Evolutionary conservation across 2,888 invertebrate species (phyloP), one percentile per base, ranked within the genome.

Genomic region (Stegana nigrithorax): DNA sequence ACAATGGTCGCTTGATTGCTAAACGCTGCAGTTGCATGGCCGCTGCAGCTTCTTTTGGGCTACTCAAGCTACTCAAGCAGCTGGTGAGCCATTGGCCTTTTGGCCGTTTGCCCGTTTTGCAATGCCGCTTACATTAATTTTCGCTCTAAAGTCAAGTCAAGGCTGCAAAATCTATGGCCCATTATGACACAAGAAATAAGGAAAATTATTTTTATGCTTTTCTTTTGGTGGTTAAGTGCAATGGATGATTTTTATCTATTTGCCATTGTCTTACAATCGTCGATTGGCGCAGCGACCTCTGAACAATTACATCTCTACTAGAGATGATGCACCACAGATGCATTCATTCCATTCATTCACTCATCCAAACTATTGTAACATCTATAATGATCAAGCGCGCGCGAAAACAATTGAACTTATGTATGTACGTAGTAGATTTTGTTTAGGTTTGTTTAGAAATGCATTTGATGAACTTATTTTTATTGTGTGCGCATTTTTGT

Each of bases 381-480:
- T 14, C 2, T 8, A 39, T 39, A 39, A 32, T 12, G n/a, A 45
- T 19, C 10, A 47, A 17, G 19, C 32, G 19, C 32, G 21, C 53
- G 32, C 21, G 32, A 51, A 50, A 42, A 51, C 59, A 75, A 75
- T 75, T 75, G 75, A 75, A 75, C 75, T n/a, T n/a, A n/a, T n/a
- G n/a, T n/a, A n/a, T n/a, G n/a, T n/a, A n/a, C n/a, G n/a, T n/a
- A n/a, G n/a, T n/a, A n/a, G 78, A 75, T 80, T n/a, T 80, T 75
- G 80, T 71, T 21, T 23, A n/a, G n/a, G 26, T 12, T 59, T 60
- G 21, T 61, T 62, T 57, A n/a, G 36, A 63, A 63, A 63, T 59
- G 55, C 53, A 45, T 59, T 55, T 55, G 36, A 60, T 51, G 59
- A 60, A 19, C 59, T 60, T 50, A 51, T 60, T 51, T 44, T 23